Percentiles rank a stretch among this genome's conserved stretches.
phyloP scores from a whole-genome alignment of 2,888 invertebrate species.

The Cryptosula pallasiana region DNA sequence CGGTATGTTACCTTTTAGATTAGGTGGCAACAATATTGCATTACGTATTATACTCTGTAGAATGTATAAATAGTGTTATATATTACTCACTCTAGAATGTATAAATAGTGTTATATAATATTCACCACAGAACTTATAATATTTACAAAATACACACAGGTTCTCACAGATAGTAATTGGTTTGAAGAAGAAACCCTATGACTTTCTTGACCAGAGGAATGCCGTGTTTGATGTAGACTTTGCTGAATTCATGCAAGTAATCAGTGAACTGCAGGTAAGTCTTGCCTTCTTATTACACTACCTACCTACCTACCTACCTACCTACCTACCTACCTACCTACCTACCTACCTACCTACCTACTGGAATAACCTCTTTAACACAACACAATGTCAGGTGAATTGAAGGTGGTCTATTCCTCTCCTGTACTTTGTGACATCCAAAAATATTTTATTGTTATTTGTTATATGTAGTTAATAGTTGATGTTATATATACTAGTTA shows the following conservation, averaged over 20 bases:
- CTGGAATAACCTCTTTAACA: background rate
- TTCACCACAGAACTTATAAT: too few species aligned
- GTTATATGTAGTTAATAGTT: too few species aligned
- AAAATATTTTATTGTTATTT: too few species aligned
- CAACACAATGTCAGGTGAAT: conserved; percentile 3
- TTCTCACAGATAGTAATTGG: conserved; percentile 65
- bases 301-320: conserved; percentile 4
- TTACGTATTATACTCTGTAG: too few species aligned
- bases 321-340: conserved; percentile 2
- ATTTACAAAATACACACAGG: too few species aligned
- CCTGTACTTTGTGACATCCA: too few species aligned
- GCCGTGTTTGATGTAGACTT: conserved; percentile 72
- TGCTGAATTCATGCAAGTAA: conserved; percentile 64
- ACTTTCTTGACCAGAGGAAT: conserved; percentile 73
- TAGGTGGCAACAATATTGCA: too few species aligned
- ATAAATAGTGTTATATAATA: too few species aligned
- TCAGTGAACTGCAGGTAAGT: conserved; percentile 65
- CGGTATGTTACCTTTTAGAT: too few species aligned
- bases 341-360: background rate
- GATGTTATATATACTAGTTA: too few species aligned
- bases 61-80: too few species aligned
- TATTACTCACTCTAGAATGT: too few species aligned
- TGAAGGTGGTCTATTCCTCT: conserved; percentile 20
- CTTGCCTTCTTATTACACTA: background rate
- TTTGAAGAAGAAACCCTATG: conserved; percentile 69